Base-by-base conservation (phyloP, 2,113 vertebrate genomes). In the Otis tarda region DNA sequence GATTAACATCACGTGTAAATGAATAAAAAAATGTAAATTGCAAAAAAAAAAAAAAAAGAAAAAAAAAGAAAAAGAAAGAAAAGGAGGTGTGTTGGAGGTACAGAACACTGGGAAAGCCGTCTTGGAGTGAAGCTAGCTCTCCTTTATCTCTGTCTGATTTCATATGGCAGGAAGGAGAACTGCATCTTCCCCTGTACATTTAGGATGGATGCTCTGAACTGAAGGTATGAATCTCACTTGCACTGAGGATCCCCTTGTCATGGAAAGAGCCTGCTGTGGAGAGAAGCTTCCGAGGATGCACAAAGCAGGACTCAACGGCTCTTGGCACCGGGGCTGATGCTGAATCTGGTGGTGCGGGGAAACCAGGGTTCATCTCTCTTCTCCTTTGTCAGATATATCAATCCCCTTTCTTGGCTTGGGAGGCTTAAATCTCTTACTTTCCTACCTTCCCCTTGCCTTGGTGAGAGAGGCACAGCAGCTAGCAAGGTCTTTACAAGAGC, bases 11-110 rank as follows among this genome's bases (percentile, higher is more conserved):
- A 90, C 5, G 86, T 83, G 95, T 97, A 97, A 97, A 94, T 97
- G 97, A 97, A 97, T 98, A 96, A 97, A 97, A 97, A 97, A 96
- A 97, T 97, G 97, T 87, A 98, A 97, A 97, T 97, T 76, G 35
- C 31, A 11, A 10, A 63, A 73, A 61, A 39, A n/a, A 53, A 43
- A 74, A 71, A 55, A 24, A 27, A 61, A n/a, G n/a, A 52, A 19
- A 16, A n/a, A 71, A 39, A 50, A 7, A 93, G 90, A 87, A 27
- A 61, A 52, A 19, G 18, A n/a, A 71, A 39, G 57, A 7, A 93
- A 91, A 89, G 28, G 63, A 91, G 82, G 49, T 79, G 60, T 67
- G 31, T 6, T 79, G 37, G 23, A n/a, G 67, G 43, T 81, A 73
- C 68, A 31, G 31, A 79, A 37, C 17, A 89, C 47, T 27, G 6